Evolutionary conservation across 2,888 invertebrate species (phyloP).

Genomic region (Pachymerium ferrugineum): DNA sequence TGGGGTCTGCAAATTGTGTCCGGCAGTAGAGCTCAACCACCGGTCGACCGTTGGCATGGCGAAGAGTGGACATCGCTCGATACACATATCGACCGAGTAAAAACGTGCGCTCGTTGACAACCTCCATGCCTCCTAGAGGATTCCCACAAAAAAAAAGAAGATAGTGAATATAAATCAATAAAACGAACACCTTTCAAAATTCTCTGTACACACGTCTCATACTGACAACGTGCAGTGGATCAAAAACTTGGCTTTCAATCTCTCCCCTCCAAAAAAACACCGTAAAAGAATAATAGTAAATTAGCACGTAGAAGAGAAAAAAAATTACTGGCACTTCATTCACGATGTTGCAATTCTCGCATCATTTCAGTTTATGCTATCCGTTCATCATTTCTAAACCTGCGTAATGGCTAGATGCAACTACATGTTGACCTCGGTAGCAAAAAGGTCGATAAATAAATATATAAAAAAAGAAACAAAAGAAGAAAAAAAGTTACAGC

Average conservation of each 20-base stretch:
- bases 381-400: not conserved
- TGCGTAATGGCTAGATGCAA: not conserved
- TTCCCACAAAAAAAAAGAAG: not conserved
- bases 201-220: slow-evolving; percentile 6
- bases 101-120: slow-evolving; percentile 63
- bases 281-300: not conserved
- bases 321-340: not conserved
- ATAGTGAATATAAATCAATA: slow-evolving; percentile 18
- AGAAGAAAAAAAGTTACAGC: not conserved
- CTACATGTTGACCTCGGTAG: not conserved
- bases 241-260: not conserved
- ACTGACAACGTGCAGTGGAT: not conserved
- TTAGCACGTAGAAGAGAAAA: not conserved
- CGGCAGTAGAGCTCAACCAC: slow-evolving; percentile 64
- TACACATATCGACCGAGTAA: slow-evolving; percentile 68
- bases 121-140: slow-evolving; percentile 43
- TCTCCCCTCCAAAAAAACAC: not conserved
- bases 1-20: slow-evolving; percentile 60
- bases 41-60: slow-evolving; percentile 66
- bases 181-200: slow-evolving; percentile 18
- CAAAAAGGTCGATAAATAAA: not conserved
- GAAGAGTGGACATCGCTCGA: slow-evolving; percentile 56
- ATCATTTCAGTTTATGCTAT: not conserved
- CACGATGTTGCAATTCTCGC: not conserved
- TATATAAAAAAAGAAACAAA: not conserved